phyloP scores from a whole-genome alignment of 2,888 invertebrate genomes.

The Hemithea aestivaria region DNA sequence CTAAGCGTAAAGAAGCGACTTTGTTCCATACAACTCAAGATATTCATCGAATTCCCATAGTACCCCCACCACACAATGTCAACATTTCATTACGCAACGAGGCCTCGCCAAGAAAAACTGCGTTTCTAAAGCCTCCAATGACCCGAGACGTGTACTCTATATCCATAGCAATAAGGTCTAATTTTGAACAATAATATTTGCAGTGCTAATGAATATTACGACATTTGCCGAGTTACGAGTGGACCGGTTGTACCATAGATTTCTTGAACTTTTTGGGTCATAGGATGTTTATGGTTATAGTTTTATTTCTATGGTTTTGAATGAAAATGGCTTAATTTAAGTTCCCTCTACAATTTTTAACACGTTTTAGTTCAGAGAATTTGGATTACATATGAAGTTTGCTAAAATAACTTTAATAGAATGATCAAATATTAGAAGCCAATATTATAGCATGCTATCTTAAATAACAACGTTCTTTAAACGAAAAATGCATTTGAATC shows the following conservation, averaged over 20 bases:
- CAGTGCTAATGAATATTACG: constrained; percentile 29
- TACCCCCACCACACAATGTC: constrained; percentile 55
- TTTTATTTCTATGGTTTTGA: not conserved
- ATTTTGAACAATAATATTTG: constrained; percentile 21
- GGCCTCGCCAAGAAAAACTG: constrained; percentile 64
- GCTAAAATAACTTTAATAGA: too few relatives aligned
- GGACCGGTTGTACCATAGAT: constrained; percentile 27
- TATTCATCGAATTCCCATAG: constrained; percentile 21
- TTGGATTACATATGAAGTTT: too few relatives aligned
- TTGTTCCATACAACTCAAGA: too few relatives aligned
- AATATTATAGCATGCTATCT: too few relatives aligned
- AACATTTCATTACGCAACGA: constrained; percentile 71
- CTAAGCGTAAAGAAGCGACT: too few relatives aligned
- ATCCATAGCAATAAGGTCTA: constrained; percentile 26
- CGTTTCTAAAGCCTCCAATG: constrained; percentile 47
- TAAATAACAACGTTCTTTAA: too few relatives aligned
- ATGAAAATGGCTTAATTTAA: too few relatives aligned
- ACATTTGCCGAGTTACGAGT: constrained; percentile 28
- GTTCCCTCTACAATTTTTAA: too few relatives aligned
- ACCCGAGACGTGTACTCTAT: constrained; percentile 30
- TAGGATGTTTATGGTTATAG: constrained; percentile 16
- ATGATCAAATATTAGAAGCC: too few relatives aligned
- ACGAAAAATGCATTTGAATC: too few relatives aligned
- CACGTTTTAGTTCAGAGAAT: too few relatives aligned
- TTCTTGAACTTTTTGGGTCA: constrained; percentile 24